Conservation (phyloP, 2,113 vertebrate species). For the Rhineura floridana region DNA sequence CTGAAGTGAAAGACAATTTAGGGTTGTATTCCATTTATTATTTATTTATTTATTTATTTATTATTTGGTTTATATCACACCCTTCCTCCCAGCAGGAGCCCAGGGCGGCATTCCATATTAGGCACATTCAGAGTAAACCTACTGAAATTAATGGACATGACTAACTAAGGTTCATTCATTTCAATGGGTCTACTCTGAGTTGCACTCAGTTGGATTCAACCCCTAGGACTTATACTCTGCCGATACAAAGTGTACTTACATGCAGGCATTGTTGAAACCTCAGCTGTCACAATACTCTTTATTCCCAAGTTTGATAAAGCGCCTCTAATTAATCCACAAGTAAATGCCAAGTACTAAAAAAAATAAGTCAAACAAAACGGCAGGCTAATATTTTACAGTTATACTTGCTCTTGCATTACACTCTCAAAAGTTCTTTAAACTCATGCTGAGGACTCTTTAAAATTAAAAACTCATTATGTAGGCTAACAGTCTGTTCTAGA, state of each 20-base stretch:
- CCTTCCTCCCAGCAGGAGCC: no score
- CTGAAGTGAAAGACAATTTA: no score
- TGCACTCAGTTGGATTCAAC: no score
- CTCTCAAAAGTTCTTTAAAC: neutral
- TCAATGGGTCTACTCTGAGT: no score
- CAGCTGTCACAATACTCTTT: constrained; percentile 96
- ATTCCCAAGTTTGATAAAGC: constrained; percentile 91
- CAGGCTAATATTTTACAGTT: neutral
- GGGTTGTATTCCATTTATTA: no score
- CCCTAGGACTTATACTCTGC: neutral
- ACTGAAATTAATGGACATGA: no score
- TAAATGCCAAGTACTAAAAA: constrained; percentile 92
- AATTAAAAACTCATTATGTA: neutral
- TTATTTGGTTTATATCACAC: no score
- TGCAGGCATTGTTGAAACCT: constrained; percentile 94
- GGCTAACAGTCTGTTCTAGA: no score
- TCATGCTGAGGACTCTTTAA: neutral
- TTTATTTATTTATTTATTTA: no score
- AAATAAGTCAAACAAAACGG: constrained; percentile 5
- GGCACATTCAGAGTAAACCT: no score
- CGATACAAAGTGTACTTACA: constrained; percentile 76
- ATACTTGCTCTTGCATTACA: neutral
- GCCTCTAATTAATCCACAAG: constrained; percentile 94
- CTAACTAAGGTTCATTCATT: no score
- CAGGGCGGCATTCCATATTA: no score